These are phyloP conservation scores for Pyralis farinalis DNA, from an alignment of 2,888 invertebrate species.

Conservation along the genomic window DNA sequence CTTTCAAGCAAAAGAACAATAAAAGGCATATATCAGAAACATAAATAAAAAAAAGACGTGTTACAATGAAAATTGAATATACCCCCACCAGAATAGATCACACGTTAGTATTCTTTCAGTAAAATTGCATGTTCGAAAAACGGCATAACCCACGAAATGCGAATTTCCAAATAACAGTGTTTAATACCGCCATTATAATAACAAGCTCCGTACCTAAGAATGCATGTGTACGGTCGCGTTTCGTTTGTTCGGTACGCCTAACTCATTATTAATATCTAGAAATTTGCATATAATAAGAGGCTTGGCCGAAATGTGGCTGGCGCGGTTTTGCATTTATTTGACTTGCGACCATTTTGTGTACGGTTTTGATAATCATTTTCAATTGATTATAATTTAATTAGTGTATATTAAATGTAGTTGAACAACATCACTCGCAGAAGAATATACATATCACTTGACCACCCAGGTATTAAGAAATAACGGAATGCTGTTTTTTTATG, in stretches of 20 bases:
- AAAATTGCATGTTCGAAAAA: slow-evolving; percentile 52
- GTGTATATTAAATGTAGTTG: too few relatives aligned
- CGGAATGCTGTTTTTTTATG: too few relatives aligned
- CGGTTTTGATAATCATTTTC: too few relatives aligned
- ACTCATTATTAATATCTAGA: slow-evolving; percentile 48
- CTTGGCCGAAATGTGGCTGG: slow-evolving; percentile 35
- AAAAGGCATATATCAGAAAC: too few relatives aligned
- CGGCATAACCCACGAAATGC: slow-evolving; percentile 42
- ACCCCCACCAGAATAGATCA: slow-evolving; percentile 8
- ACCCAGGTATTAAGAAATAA: too few relatives aligned
- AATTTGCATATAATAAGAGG: slow-evolving; percentile 56
- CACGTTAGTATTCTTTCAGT: slow-evolving; percentile 28
- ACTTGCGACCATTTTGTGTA: neutral
- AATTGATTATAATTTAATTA: too few relatives aligned
- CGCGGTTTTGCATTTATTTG: slow-evolving; percentile 16
- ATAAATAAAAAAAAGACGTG: too few relatives aligned
- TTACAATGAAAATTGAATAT: too few relatives aligned
- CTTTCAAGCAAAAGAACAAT: too few relatives aligned
- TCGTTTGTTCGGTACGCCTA: slow-evolving; percentile 36
- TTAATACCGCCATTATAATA: slow-evolving; percentile 51
- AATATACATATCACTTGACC: too few relatives aligned
- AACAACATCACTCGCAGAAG: too few relatives aligned
- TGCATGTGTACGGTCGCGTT: slow-evolving; percentile 33
- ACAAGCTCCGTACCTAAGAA: slow-evolving; percentile 33
- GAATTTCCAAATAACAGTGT: slow-evolving; percentile 53